A percentile compares a stretch with the other conserved stretches of the same genome.
phyloP scores from a whole-genome alignment of 2,888 invertebrate genomes.

The Bruchidius siliquastri region DNA sequence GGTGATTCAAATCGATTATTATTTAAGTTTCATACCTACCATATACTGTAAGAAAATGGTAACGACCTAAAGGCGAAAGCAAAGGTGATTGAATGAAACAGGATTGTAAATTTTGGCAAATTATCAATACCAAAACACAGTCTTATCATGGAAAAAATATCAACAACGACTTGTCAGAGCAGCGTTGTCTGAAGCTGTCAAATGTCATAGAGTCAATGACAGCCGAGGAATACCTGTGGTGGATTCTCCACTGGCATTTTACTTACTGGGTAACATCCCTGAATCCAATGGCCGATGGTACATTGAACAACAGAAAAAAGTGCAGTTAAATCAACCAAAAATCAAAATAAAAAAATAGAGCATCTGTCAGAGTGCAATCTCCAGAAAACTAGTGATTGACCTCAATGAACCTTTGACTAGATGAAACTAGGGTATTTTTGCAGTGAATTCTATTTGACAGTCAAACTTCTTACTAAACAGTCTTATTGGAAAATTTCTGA shows the following conservation, averaged over 20 bases:
- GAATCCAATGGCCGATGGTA: slow-evolving; percentile 52
- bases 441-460: too few species aligned
- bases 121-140: slow-evolving; percentile 8
- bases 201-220: not conserved
- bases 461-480: too few species aligned
- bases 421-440: not conserved
- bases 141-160: not conserved
- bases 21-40: not conserved
- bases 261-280: slow-evolving; percentile 76
- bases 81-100: not conserved
- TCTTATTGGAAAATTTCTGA: too few species aligned
- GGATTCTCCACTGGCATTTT: slow-evolving; percentile 39
- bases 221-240: slow-evolving; percentile 8
- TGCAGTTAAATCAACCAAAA: slow-evolving; percentile 56
- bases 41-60: not conserved
- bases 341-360: slow-evolving; percentile 15
- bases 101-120: not conserved
- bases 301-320: slow-evolving; percentile 59
- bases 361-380: slow-evolving; percentile 26
- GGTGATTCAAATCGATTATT: too few species aligned
- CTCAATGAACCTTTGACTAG: not conserved
- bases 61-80: not conserved
- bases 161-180: not conserved
- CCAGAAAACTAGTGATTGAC: not conserved
- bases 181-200: not conserved